These are phyloP conservation scores for Panulirus ornatus DNA, from an alignment of 1,140 invertebrate genomes.

Conservation along the genomic window DNA sequence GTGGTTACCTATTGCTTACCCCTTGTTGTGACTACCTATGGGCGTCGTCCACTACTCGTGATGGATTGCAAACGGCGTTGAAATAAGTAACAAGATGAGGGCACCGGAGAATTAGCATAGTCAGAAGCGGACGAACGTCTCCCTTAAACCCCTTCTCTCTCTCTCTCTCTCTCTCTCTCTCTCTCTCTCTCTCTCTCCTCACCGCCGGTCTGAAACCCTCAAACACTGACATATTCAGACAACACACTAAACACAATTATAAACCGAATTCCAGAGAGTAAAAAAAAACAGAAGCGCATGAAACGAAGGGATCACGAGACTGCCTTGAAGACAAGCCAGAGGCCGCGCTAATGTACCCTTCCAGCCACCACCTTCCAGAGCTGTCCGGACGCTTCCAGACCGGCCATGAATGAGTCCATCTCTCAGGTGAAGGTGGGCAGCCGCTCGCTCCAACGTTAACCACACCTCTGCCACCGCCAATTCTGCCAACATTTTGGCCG, in stretches of 20 bases:
- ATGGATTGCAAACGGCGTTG: neutral
- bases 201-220: neutral
- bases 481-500: constrained; percentile 10
- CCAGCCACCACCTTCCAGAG: neutral
- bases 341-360: neutral
- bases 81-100: neutral
- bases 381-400: neutral
- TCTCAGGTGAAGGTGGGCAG: too few relatives aligned
- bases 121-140: neutral
- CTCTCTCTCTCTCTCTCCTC: neutral
- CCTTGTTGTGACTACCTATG: neutral
- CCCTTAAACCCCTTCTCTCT: neutral
- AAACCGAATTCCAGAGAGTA: constrained; percentile 9
- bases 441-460: neutral
- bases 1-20: too few relatives aligned
- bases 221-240: constrained; percentile 13
- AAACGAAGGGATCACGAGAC: neutral
- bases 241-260: constrained; percentile 16
- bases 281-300: constrained; percentile 15
- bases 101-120: neutral
- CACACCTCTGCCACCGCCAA: constrained; percentile 9
- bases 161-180: too few relatives aligned
- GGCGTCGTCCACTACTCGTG: neutral
- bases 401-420: neutral
- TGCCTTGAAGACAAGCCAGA: neutral